Evolutionary conservation across 2,797 vertebrate species (phyloP).

Genomic region (Anolis apletophallus): DNA sequence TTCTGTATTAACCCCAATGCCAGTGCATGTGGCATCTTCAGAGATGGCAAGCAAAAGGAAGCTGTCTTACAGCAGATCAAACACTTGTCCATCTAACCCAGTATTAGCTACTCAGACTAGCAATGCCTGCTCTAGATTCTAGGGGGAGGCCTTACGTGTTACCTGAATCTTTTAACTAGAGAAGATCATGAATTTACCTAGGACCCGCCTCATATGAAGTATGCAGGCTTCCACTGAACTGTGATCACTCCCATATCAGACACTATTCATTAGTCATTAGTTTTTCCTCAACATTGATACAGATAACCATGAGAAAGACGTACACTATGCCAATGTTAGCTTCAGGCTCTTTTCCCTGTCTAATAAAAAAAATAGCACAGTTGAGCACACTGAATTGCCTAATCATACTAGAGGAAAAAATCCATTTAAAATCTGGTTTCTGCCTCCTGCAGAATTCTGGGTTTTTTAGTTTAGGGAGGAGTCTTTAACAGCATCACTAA

Average conservation of each 20-base stretch:
- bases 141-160: background rate
- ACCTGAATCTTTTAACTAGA: background rate
- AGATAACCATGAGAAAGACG: background rate
- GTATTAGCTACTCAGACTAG: background rate
- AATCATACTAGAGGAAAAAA: too few relatives aligned
- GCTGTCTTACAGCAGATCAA: background rate
- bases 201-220: background rate
- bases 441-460: too few relatives aligned
- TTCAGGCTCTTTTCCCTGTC: background rate
- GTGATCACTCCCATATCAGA: background rate
- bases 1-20: background rate
- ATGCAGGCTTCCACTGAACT: background rate
- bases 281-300: background rate
- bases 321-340: background rate
- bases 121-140: background rate
- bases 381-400: background rate
- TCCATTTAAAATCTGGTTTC: too few relatives aligned
- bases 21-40: background rate
- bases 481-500: too few relatives aligned
- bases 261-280: background rate
- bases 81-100: background rate
- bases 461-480: too few relatives aligned
- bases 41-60: background rate
- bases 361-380: background rate
- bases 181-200: background rate